Evolutionary conservation across 2,797 vertebrate species (phyloP).

Genomic region (Gadopsis marmoratus): DNA sequence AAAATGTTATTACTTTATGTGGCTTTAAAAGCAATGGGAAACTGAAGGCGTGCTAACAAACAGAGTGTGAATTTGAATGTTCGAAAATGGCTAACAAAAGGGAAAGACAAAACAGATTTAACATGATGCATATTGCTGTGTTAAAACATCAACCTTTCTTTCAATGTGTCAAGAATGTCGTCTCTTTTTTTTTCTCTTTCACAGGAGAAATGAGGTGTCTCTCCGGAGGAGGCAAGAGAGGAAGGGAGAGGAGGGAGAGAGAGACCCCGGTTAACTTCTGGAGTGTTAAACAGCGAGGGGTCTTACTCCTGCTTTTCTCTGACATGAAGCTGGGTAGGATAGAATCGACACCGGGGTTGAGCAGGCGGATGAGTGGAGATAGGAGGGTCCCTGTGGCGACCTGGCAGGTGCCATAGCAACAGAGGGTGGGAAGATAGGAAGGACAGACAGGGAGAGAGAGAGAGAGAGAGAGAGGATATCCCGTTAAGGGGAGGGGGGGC

Average conservation of each 20-base stretch:
- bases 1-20: neutral
- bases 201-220: constrained; percentile 46
- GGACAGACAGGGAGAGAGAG: constrained; percentile 61
- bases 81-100: neutral
- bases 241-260: constrained; percentile 38
- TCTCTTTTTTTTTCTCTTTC: constrained; percentile 25
- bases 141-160: neutral
- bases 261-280: constrained; percentile 80
- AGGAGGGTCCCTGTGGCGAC: constrained; percentile 80
- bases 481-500: constrained; percentile 50
- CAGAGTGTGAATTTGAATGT: neutral
- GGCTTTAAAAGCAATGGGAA: neutral
- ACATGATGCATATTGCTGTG: neutral
- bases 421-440: constrained; percentile 72
- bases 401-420: constrained; percentile 83
- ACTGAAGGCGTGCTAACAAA: neutral
- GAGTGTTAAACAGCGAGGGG: constrained; percentile 80
- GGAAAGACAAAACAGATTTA: neutral
- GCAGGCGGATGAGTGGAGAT: constrained; percentile 81
- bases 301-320: constrained; percentile 80
- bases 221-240: constrained; percentile 32
- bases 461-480: constrained; percentile 67
- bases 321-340: constrained; percentile 78
- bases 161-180: constrained; percentile 9
- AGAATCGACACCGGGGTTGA: constrained; percentile 78